These are phyloP conservation scores for Lanius ludovicianus DNA, from an alignment of 2,113 vertebrate genomes.

Conservation along the genomic window DNA sequence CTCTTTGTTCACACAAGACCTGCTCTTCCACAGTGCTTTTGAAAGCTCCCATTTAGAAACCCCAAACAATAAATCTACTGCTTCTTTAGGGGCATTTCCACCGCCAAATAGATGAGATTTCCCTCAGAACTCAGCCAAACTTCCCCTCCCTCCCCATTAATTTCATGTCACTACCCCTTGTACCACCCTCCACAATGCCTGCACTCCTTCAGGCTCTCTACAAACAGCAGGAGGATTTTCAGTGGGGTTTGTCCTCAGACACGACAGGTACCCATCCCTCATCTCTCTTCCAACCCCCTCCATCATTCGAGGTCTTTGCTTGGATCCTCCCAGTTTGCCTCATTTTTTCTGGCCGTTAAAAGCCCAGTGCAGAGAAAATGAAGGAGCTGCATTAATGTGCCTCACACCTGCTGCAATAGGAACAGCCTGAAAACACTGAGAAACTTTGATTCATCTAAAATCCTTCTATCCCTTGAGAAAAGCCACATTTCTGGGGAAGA, in stretches of 20 bases:
- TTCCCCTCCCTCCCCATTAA: not conserved
- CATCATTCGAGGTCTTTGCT: not conserved
- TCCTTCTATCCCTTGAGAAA: not conserved
- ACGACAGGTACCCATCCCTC: not conserved
- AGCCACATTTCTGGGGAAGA: not conserved
- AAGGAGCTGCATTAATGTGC: not conserved
- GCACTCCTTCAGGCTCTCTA: not conserved
- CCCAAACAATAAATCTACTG: not conserved
- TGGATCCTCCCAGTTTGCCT: not conserved
- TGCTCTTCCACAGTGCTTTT: not conserved
- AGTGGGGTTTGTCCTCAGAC: not conserved
- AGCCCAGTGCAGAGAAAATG: rapidly evolving
- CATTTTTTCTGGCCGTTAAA: not conserved
- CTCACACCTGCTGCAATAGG: not conserved
- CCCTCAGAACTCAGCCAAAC: not conserved
- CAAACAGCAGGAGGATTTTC: not conserved
- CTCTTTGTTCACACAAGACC: not conserved
- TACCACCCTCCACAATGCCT: not conserved
- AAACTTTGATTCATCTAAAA: not conserved
- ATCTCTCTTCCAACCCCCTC: not conserved
- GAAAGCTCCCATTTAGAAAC: not conserved
- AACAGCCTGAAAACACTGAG: not conserved
- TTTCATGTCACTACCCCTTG: not conserved
- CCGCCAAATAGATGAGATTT: not conserved
- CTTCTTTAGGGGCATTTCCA: not conserved